Evolutionary conservation across 2,797 vertebrate genomes (phyloP).

Genomic region (Huso huso): DNA sequence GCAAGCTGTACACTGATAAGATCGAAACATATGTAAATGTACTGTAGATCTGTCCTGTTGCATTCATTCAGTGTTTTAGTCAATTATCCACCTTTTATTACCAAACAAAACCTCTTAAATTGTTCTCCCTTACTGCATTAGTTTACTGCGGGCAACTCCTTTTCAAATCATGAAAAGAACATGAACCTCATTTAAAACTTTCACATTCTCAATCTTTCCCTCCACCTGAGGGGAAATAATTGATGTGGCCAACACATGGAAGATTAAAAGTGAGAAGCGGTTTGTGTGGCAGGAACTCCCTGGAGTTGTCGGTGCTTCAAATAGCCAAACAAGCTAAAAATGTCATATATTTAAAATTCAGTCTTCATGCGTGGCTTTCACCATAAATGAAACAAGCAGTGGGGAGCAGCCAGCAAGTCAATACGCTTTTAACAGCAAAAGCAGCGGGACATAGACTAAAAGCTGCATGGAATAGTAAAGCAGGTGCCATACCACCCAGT

Average conservation of each 20-base stretch:
- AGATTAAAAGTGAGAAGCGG: slow-evolving; percentile 49
- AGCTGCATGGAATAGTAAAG: slow-evolving; percentile 45
- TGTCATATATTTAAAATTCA: slow-evolving; percentile 67
- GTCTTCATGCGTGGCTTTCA: slow-evolving; percentile 55
- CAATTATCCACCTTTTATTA: no score
- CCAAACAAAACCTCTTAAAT: no score
- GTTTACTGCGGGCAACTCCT: slow-evolving; percentile 17
- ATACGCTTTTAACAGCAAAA: slow-evolving; percentile 55
- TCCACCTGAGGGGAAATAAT: slow-evolving; percentile 31
- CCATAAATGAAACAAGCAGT: slow-evolving; percentile 68
- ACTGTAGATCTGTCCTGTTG: no score
- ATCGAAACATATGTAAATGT: no score
- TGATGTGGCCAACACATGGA: slow-evolving; percentile 46
- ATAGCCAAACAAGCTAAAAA: slow-evolving; percentile 63
- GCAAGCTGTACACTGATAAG: no score
- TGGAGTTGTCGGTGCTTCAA: slow-evolving; percentile 50
- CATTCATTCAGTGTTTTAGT: no score
- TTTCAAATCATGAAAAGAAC: slow-evolving; percentile 37
- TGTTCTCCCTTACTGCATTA: not conserved
- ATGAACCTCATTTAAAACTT: slow-evolving; percentile 37
- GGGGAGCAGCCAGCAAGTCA: slow-evolving; percentile 60
- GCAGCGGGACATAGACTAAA: slow-evolving; percentile 48
- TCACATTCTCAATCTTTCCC: slow-evolving; percentile 31
- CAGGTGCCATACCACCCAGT: not conserved
- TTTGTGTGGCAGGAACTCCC: slow-evolving; percentile 60